Evolutionary conservation across 2,113 vertebrate genomes (phyloP).

Genomic region (Paramormyrops kingsleyae): DNA sequence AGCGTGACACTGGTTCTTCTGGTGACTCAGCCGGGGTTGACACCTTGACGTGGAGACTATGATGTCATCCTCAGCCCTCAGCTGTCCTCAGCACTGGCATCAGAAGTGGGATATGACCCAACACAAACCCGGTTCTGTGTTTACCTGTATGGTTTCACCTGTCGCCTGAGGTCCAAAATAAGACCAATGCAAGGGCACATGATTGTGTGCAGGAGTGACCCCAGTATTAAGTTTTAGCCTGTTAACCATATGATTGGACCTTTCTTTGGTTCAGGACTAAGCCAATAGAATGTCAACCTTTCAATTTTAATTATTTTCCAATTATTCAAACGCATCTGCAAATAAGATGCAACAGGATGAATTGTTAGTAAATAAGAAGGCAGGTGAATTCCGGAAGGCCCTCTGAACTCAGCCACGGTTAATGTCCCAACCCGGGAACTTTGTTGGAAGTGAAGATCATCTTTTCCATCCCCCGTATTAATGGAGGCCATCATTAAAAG

Average conservation of each 20-base stretch:
- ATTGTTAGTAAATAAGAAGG: background rate
- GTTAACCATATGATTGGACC: background rate
- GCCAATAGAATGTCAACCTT: background rate
- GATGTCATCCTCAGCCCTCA: background rate
- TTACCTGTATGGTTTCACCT: too few species aligned
- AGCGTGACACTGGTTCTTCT: background rate
- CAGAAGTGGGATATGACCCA: too few species aligned
- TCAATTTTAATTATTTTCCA: background rate
- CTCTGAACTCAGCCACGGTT: background rate
- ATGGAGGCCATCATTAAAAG: background rate
- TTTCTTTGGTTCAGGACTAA: background rate
- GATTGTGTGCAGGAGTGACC: background rate
- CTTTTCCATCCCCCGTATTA: background rate
- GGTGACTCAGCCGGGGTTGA: background rate
- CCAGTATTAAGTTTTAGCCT: background rate
- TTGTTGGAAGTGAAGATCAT: background rate
- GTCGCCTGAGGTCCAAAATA: too few species aligned
- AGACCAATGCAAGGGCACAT: too few species aligned
- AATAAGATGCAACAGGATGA: background rate
- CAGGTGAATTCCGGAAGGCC: background rate
- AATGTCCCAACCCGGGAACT: background rate
- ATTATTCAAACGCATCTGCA: background rate
- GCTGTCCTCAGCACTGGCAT: too few species aligned
- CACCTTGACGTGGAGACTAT: background rate
- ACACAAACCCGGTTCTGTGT: too few species aligned